Percentiles rank a stretch among this genome's conserved stretches.
phyloP scores from a whole-genome alignment of 2,113 vertebrate species.

The Ictidomys tridecemlineatus region DNA sequence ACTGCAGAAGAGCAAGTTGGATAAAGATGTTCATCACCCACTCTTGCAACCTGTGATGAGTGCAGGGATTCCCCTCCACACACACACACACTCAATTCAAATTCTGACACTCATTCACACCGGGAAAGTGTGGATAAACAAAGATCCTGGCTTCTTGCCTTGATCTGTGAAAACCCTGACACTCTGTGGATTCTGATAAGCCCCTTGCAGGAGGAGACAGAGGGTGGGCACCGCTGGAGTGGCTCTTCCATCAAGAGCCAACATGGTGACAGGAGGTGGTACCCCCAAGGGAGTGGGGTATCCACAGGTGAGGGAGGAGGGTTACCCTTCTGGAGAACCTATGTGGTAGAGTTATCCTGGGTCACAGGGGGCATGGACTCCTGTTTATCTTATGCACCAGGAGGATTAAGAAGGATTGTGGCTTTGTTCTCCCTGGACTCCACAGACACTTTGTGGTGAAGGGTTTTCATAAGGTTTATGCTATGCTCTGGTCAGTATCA shows the following conservation, averaged over 20 bases:
- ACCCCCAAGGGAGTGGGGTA: not conserved
- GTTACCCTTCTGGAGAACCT: not conserved
- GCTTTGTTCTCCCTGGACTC: not conserved
- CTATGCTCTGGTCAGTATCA: not conserved
- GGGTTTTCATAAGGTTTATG: not conserved
- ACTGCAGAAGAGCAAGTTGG: not conserved
- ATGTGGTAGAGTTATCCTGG: not conserved
- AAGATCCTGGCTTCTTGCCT: not conserved
- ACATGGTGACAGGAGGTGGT: not conserved
- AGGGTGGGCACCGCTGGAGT: constrained; percentile 13
- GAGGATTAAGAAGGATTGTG: not conserved
- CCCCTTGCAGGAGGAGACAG: not conserved
- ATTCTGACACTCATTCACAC: not conserved
- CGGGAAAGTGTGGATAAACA: not conserved
- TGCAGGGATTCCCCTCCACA: not conserved
- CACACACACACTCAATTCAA: not conserved
- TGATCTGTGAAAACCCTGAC: constrained; percentile 28
- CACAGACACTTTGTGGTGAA: not conserved
- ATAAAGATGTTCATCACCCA: not conserved
- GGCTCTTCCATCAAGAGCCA: constrained; percentile 53
- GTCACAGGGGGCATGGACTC: not conserved
- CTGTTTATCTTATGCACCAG: not conserved
- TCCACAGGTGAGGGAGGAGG: not conserved
- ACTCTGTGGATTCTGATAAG: not conserved
- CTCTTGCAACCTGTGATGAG: not conserved